These are phyloP conservation scores for Lymantria dispar DNA, from an alignment of 2,888 invertebrate genomes.

Conservation along the genomic window DNA sequence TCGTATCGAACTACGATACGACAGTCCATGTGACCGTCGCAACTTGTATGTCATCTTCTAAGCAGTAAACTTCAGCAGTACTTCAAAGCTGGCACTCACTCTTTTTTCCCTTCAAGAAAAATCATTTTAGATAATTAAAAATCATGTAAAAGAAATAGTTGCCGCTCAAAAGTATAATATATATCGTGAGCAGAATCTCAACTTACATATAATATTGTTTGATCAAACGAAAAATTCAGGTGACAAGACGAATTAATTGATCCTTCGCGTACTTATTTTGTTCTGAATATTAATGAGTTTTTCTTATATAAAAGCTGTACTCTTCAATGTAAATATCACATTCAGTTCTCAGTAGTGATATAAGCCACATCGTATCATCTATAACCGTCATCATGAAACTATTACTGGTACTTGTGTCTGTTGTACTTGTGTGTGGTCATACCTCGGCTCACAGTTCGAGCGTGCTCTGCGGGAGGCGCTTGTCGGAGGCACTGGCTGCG, in stretches of 20 bases:
- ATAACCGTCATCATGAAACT: background rate
- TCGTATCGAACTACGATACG: no score
- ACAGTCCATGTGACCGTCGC: no score
- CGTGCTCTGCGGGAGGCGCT: background rate
- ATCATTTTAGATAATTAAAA: no score
- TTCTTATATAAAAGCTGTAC: background rate
- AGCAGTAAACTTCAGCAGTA: no score
- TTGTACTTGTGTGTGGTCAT: background rate
- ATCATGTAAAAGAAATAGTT: no score
- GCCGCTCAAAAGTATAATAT: no score
- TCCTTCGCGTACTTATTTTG: background rate
- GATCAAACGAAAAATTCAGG: slow-evolving; percentile 1
- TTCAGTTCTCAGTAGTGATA: background rate
- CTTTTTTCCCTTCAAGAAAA: no score
- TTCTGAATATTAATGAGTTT: background rate
- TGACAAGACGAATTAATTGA: background rate
- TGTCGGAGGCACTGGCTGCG: background rate
- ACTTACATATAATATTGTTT: background rate
- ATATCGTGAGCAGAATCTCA: no score
- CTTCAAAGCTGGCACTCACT: no score
- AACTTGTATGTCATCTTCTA: no score
- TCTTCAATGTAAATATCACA: background rate
- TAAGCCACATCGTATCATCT: background rate
- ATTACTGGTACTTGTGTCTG: background rate
- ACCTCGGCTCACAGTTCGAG: background rate